Conservation (phyloP, 2,888 invertebrate species). For the Drosophila seclusa region DNA sequence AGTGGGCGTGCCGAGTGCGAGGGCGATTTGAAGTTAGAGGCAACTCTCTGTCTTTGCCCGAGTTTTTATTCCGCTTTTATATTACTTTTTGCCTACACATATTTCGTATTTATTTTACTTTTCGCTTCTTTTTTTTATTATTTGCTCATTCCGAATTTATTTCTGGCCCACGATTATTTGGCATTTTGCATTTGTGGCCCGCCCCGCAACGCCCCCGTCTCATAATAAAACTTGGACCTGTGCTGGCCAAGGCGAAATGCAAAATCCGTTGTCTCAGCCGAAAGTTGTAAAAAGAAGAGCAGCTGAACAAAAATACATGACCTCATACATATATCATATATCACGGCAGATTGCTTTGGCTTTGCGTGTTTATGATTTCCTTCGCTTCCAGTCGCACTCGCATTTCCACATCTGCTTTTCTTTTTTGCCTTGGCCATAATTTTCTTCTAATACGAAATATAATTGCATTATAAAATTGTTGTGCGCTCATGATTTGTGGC, state of each 20-base stretch:
- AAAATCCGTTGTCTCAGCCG: slow-evolving; percentile 65
- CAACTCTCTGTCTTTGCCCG: slow-evolving; percentile 6
- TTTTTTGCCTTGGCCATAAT: slow-evolving; percentile 38
- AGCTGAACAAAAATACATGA: slow-evolving; percentile 63
- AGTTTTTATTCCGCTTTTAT: slow-evolving; percentile 49
- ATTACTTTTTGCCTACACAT: slow-evolving; percentile 53
- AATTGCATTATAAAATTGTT: slow-evolving; percentile 70
- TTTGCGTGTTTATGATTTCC: slow-evolving; percentile 69
- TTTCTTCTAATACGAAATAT: slow-evolving; percentile 62
- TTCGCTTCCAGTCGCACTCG: background rate
- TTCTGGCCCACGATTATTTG: slow-evolving; percentile 66
- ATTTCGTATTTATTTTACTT: slow-evolving; percentile 61
- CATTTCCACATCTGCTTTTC: background rate
- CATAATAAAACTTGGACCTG: slow-evolving; percentile 46
- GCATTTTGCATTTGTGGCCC: slow-evolving; percentile 57
- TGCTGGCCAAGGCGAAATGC: slow-evolving; percentile 35
- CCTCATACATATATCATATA: slow-evolving; percentile 68
- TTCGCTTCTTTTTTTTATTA: slow-evolving; percentile 44
- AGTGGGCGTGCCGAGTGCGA: slow-evolving; percentile 10
- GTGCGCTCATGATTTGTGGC: slow-evolving; percentile 37
- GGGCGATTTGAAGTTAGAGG: background rate
- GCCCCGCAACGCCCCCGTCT: slow-evolving; percentile 5
- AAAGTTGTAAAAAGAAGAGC: slow-evolving; percentile 48
- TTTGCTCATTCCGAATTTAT: slow-evolving; percentile 56
- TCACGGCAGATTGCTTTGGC: slow-evolving; percentile 70